A percentile compares a stretch with the other conserved stretches of the same genome.
phyloP scores from a whole-genome alignment of 2,797 vertebrate genomes.

The Poecilia picta region DNA sequence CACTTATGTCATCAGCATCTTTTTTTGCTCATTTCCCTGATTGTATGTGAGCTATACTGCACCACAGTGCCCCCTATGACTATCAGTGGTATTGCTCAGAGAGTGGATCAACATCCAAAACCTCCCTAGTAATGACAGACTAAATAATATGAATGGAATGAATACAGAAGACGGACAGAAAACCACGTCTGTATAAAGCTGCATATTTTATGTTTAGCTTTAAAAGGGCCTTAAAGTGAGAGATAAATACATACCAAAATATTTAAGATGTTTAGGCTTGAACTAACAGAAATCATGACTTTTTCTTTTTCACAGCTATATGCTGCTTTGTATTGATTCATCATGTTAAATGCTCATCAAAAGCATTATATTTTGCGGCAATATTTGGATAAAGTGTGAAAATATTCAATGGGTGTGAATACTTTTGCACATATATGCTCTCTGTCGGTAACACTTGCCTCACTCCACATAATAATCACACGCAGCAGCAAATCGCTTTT shows the following conservation, averaged over 20 bases:
- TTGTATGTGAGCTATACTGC: not conserved
- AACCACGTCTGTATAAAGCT: not conserved
- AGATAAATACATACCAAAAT: not conserved
- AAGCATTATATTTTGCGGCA: not conserved
- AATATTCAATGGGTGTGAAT: not conserved
- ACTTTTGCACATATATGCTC: not conserved
- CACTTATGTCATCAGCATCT: not conserved
- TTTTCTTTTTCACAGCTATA: not conserved
- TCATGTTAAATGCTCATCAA: not conserved
- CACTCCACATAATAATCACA: not conserved
- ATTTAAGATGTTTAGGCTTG: not conserved
- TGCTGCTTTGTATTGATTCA: not conserved
- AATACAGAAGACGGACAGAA: not conserved
- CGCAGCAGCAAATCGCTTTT: conserved; percentile 8
- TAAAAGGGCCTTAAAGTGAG: not conserved
- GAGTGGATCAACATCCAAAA: not conserved
- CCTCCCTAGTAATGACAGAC: not conserved
- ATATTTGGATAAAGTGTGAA: not conserved
- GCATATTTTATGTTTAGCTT: not conserved
- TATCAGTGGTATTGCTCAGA: not conserved
- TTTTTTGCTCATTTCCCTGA: not conserved
- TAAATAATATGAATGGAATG: not conserved
- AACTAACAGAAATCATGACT: not conserved
- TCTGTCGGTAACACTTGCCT: not conserved
- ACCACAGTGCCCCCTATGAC: not conserved